Evolutionary conservation across 2,797 vertebrate species (phyloP), one percentile per base, ranked within the genome.

Genomic region (Ceryle rudis): DNA sequence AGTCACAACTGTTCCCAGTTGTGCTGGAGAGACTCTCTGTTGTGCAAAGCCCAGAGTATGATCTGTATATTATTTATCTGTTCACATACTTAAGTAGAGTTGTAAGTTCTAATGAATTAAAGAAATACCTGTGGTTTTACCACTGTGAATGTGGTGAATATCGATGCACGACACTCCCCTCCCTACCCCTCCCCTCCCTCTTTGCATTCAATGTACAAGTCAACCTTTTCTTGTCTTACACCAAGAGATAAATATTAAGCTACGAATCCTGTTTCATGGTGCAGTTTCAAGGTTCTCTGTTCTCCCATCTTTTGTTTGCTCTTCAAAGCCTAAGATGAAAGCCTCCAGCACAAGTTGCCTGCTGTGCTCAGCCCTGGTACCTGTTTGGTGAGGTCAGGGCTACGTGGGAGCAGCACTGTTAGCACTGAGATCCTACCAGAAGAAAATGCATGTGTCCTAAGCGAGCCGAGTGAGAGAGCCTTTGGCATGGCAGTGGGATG

Each of bases 101-200:
- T 83, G 46, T 86, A 75, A 93, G 39, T 18, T 72, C n/a, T 70
- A 71, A 44, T n/a, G 42, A 94, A 82, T 80, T 84, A 72, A 80
- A 86, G 69, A 93, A 95, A 89, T 81, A 77, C 20, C 44, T 89
- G 73, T 91, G 84, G 64, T 84, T 86, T 94, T 64, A 70, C 77
- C 65, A 73, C 80, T 67, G 35, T 71, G 47, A 79, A n/a, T 2
- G 9, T 2, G 17, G 26, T 64, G 61, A 85, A 64, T 71, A 33
- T 81, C 81, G 60, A 2, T 23, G 77, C 19, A 61, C 70, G 72
- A 11, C 31, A 51, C 23, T 86, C 23, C 54, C 52, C 39, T 79
- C 78, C 20, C 46, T 74, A 74, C 49, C 14, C 17, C 13, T n/a
- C n/a, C n/a, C n/a, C n/a, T n/a, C n/a, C n/a, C n/a, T 65, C 42